Evolutionary conservation across 2,888 invertebrate genomes (phyloP), one percentile per base, ranked within the genome.

Genomic region (Heliconius erato): DNA sequence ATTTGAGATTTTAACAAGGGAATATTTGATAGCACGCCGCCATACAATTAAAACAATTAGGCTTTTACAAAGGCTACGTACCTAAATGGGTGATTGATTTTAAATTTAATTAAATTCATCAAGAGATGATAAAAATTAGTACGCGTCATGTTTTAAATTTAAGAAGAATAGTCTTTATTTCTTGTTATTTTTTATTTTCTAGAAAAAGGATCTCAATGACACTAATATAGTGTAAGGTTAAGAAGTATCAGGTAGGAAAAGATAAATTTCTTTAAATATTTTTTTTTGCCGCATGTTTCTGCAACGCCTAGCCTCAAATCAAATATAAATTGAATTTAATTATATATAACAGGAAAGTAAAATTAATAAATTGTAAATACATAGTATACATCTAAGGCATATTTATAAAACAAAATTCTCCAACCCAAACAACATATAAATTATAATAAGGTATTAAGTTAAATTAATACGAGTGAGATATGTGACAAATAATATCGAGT

Each of bases 401-500:
- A 54, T 54, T 23, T 23, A 54, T 9, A 23, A 23, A 40, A 11
- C 40, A 40, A 11, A 40, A 40, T 40, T 9, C 2, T 40, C 2
- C 0, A 40, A 40, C 40, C 0, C 11, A 40, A 40, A 1, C 40
- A 40, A 67, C 16, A 72, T 40, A 16, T 59, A 76, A 59, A 63
- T 63, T 63, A 63, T 76, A 76, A 63, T 76, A 63, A 76, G 35
- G 40, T 16, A 14, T 28, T 67, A 77, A 65, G 63, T 23, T 19
- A 59, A 40, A 35, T 77, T 35, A 78, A 49, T 40, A 54, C 19
- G n/a, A 67, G 26, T 71, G 11, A 80, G 74, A 80, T 82, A 84
- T 80, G 78, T 82, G 65, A 80, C 79, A 80, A 79, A 82, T 65
- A 80, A 80, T 81, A 72, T 71, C 54, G 44, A 79, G 79, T 84